Evolutionary conservation across 1,140 invertebrate species (phyloP).

Genomic region (Drosophila trapezifrons): DNA sequence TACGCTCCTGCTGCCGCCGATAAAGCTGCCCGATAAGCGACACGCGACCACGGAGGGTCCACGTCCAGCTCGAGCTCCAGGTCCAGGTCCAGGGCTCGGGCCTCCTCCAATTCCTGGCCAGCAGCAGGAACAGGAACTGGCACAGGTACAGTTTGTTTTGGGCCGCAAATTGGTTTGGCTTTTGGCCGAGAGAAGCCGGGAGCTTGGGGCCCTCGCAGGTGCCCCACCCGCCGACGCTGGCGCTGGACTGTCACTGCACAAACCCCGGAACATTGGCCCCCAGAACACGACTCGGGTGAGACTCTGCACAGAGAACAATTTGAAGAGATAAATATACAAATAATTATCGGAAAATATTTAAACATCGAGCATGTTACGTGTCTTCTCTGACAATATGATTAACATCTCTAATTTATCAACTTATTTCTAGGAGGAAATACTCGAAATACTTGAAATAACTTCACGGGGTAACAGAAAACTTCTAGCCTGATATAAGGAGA

Average conservation of each 20-base stretch:
- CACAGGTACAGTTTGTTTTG: slow-evolving; percentile 72
- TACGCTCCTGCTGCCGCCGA: slow-evolving; percentile 37
- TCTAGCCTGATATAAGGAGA: no score
- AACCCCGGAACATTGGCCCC: slow-evolving; percentile 51
- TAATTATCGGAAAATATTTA: no score
- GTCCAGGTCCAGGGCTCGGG: neutral
- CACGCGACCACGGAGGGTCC: slow-evolving; percentile 63
- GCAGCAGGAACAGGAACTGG: slow-evolving; percentile 24
- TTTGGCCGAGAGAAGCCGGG: slow-evolving; percentile 14
- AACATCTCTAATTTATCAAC: no score
- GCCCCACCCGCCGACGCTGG: slow-evolving; percentile 35
- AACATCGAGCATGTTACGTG: no score
- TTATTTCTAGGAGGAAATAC: no score
- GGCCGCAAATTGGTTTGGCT: slow-evolving; percentile 72
- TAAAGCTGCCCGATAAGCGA: slow-evolving; percentile 77
- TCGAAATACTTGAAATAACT: neutral
- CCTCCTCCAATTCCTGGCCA: slow-evolving; percentile 1
- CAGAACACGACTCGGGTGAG: slow-evolving; percentile 48
- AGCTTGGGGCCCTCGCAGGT: slow-evolving; percentile 49
- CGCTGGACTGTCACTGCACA: slow-evolving; percentile 41
- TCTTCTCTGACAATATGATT: neutral
- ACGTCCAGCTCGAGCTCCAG: slow-evolving; percentile 10
- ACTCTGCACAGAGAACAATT: neutral
- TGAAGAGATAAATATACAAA: fast-evolving
- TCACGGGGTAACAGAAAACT: no score